Conservation (phyloP, 2,888 invertebrate genomes). For the Drosophila pegasa region DNA sequence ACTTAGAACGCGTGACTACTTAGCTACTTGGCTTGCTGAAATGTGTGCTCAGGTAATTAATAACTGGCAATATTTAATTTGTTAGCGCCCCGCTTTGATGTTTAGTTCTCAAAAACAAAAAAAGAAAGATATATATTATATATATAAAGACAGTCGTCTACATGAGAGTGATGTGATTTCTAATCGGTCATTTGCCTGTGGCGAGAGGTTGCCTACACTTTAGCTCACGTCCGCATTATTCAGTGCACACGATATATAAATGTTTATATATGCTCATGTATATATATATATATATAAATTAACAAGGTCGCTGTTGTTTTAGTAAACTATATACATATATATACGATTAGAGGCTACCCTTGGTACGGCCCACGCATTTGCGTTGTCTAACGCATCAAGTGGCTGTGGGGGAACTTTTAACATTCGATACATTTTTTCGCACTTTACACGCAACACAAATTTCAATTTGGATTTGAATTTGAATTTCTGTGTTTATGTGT, state of each 20-base stretch:
- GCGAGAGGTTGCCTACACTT: slow-evolving; percentile 28
- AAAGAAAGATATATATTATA: background rate
- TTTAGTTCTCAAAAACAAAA: slow-evolving; percentile 9
- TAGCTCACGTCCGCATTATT: slow-evolving; percentile 19
- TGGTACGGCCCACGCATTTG: slow-evolving; percentile 44
- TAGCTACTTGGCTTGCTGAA: slow-evolving; percentile 24
- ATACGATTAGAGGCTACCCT: slow-evolving; percentile 44
- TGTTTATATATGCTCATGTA: background rate
- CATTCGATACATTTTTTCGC: slow-evolving; percentile 49
- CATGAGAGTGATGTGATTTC: slow-evolving; percentile 69
- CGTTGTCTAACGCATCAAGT: slow-evolving; percentile 33
- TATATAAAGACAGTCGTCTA: slow-evolving; percentile 26
- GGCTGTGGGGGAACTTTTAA: slow-evolving; percentile 45
- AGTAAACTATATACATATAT: slow-evolving; percentile 12
- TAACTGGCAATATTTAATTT: slow-evolving; percentile 66
- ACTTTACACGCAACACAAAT: slow-evolving; percentile 39
- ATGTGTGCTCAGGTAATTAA: slow-evolving; percentile 49
- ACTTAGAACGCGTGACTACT: slow-evolving; percentile 16
- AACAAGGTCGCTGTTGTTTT: slow-evolving; percentile 64
- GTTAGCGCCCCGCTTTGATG: slow-evolving; percentile 60
- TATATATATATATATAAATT: slow-evolving; percentile 24
- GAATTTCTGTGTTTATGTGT: slow-evolving; percentile 1
- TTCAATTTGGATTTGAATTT: background rate
- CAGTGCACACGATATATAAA: slow-evolving; percentile 1
- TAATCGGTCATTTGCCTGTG: slow-evolving; percentile 73